A percentile compares a stretch with the other conserved stretches of the same genome.
phyloP scores from a whole-genome alignment of 2,888 invertebrate species.

The Agriopis marginaria region DNA sequence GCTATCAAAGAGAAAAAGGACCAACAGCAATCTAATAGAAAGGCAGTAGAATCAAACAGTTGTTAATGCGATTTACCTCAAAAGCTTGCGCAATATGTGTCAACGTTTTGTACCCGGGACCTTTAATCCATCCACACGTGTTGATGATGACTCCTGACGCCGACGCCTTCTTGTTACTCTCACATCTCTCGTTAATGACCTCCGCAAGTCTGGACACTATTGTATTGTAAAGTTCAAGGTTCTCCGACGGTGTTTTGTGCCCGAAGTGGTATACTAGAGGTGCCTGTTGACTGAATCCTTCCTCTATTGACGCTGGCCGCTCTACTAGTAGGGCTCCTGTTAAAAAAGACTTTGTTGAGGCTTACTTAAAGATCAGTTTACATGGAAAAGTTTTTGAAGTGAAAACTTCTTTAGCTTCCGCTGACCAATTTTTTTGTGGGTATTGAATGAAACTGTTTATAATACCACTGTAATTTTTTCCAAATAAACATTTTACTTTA shows the following conservation, averaged over 20 bases:
- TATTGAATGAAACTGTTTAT: no score
- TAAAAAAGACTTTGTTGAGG: neutral
- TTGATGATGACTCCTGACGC: conserved; percentile 97
- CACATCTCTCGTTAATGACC: conserved; percentile 93
- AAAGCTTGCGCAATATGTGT: conserved; percentile 96
- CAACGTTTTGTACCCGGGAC: conserved; percentile 94
- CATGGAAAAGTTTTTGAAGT: no score
- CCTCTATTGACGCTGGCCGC: conserved; percentile 96
- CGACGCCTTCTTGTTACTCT: conserved; percentile 94
- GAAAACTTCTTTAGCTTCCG: no score
- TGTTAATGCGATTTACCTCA: conserved; percentile 81
- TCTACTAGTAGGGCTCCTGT: conserved; percentile 95
- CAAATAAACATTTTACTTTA: no score
- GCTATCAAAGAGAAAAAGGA: no score
- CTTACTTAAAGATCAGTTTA: no score
- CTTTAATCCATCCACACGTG: conserved; percentile 99
- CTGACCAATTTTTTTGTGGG: no score
- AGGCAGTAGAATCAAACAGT: no score
- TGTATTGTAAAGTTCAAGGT: conserved; percentile 93
- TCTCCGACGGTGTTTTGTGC: conserved; percentile 91
- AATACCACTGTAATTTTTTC: no score
- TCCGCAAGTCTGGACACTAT: conserved; percentile 94
- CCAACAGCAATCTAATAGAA: no score
- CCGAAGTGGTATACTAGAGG: conserved; percentile 98
- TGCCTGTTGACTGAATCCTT: conserved; percentile 97